Evolutionary conservation across 1,140 invertebrate species (phyloP), one percentile per base, ranked within the genome.

Genomic region (Drosophila nigrodunni): DNA sequence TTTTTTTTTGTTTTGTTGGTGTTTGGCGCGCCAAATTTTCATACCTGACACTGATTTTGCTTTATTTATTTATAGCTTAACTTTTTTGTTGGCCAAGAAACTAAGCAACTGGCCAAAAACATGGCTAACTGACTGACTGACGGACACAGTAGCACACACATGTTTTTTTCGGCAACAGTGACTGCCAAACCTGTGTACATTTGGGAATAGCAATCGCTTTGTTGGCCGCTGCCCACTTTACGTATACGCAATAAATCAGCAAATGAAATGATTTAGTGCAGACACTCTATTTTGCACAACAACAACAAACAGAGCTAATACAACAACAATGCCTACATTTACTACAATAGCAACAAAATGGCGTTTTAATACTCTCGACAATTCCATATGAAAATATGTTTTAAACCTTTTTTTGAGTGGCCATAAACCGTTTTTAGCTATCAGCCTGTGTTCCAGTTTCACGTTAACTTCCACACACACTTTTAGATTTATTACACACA

Each of bases 221-320:
- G 7, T 52, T 43, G 54, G 54, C 37, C 37, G 41, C 4, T 61
- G 62, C 37, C 61, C 66, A 58, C 52, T 57, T 37, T 62, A 74
- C 62, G 73, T 81, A 81, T 80, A 67, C 43, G 59, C 65, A 74
- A 86, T 87, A 87, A 87, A 87, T 88, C 82, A 88, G 74, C 41
- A 62, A 79, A 82, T 74, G 65, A 60, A 77, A 80, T 86, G 82
- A 86, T 86, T 82, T 87, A 87, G 68, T 75, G 59, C 59, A 69
- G 34, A 55, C 70, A 61, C 49, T 72, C 46, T 46, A 15, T n/a
- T 47, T 47, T 47, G n/a, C 2, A 49, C 30, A 25, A 54, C 37
- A 21, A 21, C 13, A 60, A 49, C 35, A 67, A 54, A 2, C 3
- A 2, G 25, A 30, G 25, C 18, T 21, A 15, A 4, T 25, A 52